Conservation (phyloP, 2,888 invertebrate genomes). For the Yponomeuta sedellus region DNA sequence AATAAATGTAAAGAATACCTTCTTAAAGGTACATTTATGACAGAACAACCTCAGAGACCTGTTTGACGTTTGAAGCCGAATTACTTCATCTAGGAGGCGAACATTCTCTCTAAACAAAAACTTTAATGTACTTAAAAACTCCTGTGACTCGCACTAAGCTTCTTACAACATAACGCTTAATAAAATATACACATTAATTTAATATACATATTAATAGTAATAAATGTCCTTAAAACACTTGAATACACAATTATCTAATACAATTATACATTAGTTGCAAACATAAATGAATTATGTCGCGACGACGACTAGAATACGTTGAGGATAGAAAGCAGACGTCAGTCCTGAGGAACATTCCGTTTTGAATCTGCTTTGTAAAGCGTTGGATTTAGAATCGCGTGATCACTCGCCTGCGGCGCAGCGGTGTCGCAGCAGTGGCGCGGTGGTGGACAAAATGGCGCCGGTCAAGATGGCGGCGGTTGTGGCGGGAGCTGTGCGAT, state of each 20-base stretch:
- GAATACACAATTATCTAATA: constrained; percentile 46
- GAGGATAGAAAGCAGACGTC: constrained; percentile 74
- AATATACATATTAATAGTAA: constrained; percentile 52
- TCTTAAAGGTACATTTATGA: neutral
- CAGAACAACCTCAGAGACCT: constrained; percentile 1
- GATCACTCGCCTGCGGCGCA: constrained; percentile 40
- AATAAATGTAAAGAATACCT: neutral
- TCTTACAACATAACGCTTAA: constrained; percentile 50
- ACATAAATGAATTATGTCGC: constrained; percentile 65
- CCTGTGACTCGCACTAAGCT: constrained; percentile 39
- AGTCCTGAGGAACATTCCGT: constrained; percentile 54
- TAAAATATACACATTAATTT: constrained; percentile 49
- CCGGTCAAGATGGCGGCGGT: constrained; percentile 39
- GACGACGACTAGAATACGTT: constrained; percentile 73
- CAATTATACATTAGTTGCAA: constrained; percentile 62
- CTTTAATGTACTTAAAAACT: constrained; percentile 61
- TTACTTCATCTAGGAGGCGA: constrained; percentile 58
- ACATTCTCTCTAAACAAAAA: constrained; percentile 29
- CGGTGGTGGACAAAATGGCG: constrained; percentile 8
- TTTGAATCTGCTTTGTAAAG: constrained; percentile 55
- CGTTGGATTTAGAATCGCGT: constrained; percentile 30
- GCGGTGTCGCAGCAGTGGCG: constrained; percentile 29
- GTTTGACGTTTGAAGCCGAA: constrained; percentile 22
- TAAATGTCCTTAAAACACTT: constrained; percentile 53
- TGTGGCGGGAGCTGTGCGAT: constrained; percentile 40